Conservation (phyloP, 2,797 vertebrate species). For the Poeciliopsis gracilis region DNA sequence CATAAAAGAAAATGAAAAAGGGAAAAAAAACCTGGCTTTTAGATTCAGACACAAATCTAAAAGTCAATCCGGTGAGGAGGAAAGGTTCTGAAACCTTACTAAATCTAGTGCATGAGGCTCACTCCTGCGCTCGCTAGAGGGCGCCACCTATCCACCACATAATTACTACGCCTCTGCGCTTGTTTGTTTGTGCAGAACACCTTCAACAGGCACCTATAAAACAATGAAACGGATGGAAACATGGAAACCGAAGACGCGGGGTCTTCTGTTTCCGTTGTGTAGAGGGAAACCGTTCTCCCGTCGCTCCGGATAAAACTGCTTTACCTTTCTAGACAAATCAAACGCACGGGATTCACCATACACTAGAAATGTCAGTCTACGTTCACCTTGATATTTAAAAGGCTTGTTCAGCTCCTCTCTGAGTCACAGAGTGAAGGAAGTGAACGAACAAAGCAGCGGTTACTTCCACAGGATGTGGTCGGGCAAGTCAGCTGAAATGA, state of each 20-base stretch:
- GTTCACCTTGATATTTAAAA: background rate
- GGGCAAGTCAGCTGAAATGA: constrained; percentile 1
- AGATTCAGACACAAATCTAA: background rate
- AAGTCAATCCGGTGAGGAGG: background rate
- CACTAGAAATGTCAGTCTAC: background rate
- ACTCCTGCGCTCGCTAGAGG: constrained; percentile 39
- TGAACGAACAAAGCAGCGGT: background rate
- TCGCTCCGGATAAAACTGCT: background rate
- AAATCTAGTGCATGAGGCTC: background rate
- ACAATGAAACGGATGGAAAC: background rate
- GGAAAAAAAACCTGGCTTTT: background rate
- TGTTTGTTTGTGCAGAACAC: background rate
- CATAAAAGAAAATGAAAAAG: background rate
- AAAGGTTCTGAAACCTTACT: background rate
- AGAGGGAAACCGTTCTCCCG: background rate
- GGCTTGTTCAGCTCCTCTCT: background rate
- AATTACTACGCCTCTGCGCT: background rate
- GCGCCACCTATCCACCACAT: background rate
- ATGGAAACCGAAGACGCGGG: background rate
- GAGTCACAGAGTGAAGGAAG: constrained; percentile 12
- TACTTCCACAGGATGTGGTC: constrained; percentile 26
- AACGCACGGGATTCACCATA: background rate
- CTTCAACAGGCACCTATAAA: background rate
- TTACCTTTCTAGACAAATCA: background rate
- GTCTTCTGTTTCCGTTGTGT: too few species aligned